These are phyloP conservation scores for Augochlora pura DNA, from an alignment of 1,140 invertebrate species.

Conservation along the genomic window DNA sequence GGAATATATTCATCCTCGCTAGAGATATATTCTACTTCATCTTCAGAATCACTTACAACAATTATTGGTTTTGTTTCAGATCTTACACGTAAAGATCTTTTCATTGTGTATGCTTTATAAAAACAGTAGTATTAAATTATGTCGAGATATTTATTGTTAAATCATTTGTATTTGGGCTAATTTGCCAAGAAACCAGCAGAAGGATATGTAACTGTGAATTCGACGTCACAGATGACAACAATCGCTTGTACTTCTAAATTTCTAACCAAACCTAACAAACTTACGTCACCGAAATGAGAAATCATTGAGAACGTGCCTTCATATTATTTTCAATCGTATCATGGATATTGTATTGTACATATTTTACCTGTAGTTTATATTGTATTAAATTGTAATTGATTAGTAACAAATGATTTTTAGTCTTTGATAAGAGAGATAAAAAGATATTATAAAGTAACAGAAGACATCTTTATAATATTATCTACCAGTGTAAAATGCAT, in stretches of 20 bases:
- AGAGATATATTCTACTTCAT: neutral
- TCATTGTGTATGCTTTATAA: conserved; percentile 11
- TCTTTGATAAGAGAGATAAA: too few relatives aligned
- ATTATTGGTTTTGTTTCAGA: neutral
- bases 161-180: too few relatives aligned
- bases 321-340: neutral
- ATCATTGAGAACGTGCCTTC: conserved; percentile 7
- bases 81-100: conserved; percentile 27
- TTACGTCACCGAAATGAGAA: too few relatives aligned
- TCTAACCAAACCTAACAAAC: neutral
- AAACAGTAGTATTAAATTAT: neutral
- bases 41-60: conserved; percentile 37
- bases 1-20: conserved; percentile 25
- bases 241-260: neutral
- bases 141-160: too few relatives aligned
- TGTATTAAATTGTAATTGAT: too few relatives aligned
- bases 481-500: too few relatives aligned
- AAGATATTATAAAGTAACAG: too few relatives aligned
- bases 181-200: too few relatives aligned
- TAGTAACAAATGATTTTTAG: too few relatives aligned
- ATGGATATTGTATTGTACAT: neutral
- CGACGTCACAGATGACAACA: neutral
- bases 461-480: too few relatives aligned
- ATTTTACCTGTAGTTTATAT: neutral
- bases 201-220: neutral